Percentiles rank a stretch among this genome's conserved stretches.
Conservation (phyloP, 2,113 vertebrate species). For the Paradoxurus hermaphroditus region DNA sequence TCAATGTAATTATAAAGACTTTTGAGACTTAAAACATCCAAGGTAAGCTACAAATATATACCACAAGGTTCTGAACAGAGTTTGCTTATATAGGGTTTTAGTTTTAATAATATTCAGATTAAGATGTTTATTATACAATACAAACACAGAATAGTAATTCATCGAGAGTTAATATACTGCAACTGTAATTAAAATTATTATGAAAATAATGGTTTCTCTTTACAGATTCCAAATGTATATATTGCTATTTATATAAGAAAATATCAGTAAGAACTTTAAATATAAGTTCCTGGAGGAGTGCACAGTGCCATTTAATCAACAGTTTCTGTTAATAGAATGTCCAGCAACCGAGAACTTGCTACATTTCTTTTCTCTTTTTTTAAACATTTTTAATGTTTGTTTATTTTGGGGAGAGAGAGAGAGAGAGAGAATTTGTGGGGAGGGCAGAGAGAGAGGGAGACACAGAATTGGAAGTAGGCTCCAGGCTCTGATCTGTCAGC, state of each 20-base stretch:
- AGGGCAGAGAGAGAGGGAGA: no score
- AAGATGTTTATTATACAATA: not conserved
- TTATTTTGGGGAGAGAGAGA: no score
- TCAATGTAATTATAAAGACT: not conserved
- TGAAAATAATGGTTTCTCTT: constrained; percentile 48
- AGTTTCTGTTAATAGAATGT: constrained; percentile 10
- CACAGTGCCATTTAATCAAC: constrained; percentile 44
- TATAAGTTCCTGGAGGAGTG: constrained; percentile 20
- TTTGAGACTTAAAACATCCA: not conserved
- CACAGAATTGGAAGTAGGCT: no score
- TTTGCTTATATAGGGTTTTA: not conserved
- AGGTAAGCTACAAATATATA: not conserved
- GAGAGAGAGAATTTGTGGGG: no score
- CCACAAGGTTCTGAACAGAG: not conserved
- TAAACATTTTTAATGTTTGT: no score
- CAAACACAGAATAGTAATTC: not conserved
- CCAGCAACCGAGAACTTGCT: constrained; percentile 20
- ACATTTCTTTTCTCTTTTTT: not conserved
- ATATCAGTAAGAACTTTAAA: constrained; percentile 12
- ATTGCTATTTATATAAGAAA: constrained; percentile 30
- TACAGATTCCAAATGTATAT: not conserved
- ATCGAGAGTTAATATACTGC: not conserved
- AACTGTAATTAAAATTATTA: constrained; percentile 25
- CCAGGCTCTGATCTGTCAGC: no score
- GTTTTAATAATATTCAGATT: not conserved